These are phyloP conservation scores for Athalia cordata DNA, from an alignment of 2,888 invertebrate genomes.

Conservation along the genomic window DNA sequence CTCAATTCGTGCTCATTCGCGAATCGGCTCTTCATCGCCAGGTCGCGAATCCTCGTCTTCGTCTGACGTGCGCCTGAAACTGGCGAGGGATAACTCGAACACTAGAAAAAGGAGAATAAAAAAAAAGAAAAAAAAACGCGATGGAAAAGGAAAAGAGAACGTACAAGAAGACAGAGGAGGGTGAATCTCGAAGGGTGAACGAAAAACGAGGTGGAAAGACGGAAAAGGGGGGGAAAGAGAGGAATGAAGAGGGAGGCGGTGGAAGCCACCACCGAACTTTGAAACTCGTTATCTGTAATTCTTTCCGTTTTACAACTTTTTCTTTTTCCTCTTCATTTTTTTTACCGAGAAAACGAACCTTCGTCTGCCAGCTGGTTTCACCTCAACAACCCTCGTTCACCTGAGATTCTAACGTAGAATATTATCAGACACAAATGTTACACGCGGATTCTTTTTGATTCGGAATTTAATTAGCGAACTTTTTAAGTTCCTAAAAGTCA, in stretches of 20 bases:
- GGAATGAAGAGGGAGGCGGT: constrained; percentile 37
- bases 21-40: constrained; percentile 54
- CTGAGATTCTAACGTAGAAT: constrained; percentile 1
- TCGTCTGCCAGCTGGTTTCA: constrained; percentile 19
- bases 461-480: background rate
- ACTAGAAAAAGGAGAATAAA: background rate
- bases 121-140: background rate
- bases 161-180: constrained; percentile 1
- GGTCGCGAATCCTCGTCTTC: constrained; percentile 47
- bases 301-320: constrained; percentile 53
- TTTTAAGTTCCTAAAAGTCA: too few relatives aligned
- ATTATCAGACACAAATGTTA: background rate
- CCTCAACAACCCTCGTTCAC: constrained; percentile 1
- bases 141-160: background rate
- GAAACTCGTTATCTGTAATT: constrained; percentile 61
- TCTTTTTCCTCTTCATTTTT: background rate
- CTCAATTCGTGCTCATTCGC: constrained; percentile 49
- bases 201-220: too few relatives aligned
- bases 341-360: constrained; percentile 25
- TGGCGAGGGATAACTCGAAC: constrained; percentile 3
- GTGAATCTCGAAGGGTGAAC: background rate
- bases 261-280: constrained; percentile 49
- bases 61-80: background rate
- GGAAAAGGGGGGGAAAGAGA: background rate
- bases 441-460: background rate